These are phyloP conservation scores for Apogon hyalosoma DNA, from an alignment of 2,797 vertebrate genomes.

Conservation along the genomic window DNA sequence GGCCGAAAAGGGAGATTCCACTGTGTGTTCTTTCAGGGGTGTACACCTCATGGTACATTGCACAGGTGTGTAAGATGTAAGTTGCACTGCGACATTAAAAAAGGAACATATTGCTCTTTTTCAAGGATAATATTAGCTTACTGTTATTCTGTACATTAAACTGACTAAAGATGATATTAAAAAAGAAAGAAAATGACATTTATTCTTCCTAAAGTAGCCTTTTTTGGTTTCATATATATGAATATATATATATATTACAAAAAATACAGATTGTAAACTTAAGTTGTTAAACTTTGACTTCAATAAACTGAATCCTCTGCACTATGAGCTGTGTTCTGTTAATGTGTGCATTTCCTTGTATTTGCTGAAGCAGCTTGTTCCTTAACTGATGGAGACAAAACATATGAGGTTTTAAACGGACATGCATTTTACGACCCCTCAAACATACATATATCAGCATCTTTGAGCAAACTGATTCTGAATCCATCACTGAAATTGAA, in stretches of 20 bases:
- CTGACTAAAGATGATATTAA: constrained; percentile 86
- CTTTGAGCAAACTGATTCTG: background rate
- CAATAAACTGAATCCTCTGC: constrained; percentile 94
- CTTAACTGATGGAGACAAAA: too few species aligned
- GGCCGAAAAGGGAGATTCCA: constrained; percentile 89
- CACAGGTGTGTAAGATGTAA: constrained; percentile 95
- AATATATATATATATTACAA: constrained; percentile 87
- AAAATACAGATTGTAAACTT: constrained; percentile 87
- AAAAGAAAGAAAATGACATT: constrained; percentile 88
- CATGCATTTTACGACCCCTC: too few species aligned
- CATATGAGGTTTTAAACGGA: too few species aligned
- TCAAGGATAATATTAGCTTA: constrained; percentile 92
- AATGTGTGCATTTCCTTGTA: constrained; percentile 37
- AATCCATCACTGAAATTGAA: background rate
- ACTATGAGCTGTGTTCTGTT: constrained; percentile 79
- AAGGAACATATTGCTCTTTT: constrained; percentile 96
- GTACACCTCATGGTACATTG: constrained; percentile 94
- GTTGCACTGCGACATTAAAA: constrained; percentile 98
- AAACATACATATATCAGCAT: background rate
- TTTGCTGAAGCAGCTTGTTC: background rate
- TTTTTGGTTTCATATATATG: constrained; percentile 90
- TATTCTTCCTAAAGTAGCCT: constrained; percentile 94
- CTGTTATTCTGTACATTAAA: constrained; percentile 94
- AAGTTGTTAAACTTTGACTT: constrained; percentile 90
- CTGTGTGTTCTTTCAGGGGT: constrained; percentile 93